Evolutionary conservation across 2,797 vertebrate species (phyloP), one percentile per base, ranked within the genome.

Genomic region (Macropus fuliginosus): DNA sequence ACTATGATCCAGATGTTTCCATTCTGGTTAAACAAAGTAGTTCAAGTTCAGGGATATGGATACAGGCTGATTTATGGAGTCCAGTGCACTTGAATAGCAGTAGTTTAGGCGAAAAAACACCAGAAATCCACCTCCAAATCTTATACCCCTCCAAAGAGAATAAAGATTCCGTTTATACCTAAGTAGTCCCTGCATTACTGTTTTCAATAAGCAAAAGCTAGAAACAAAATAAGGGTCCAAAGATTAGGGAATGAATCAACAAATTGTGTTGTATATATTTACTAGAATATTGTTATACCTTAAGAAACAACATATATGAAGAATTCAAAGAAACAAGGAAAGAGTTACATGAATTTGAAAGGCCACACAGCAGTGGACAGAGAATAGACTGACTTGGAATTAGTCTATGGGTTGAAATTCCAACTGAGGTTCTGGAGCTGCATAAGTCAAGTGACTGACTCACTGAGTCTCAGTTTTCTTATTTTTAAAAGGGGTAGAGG

Each of bases 1-100:
- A 57, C 91, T 95, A 96, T 24, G 54, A 54, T 55, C 27, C 55
- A 87, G 14, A 93, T 24, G 54, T 50, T 55, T 27, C 54, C 57
- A 16, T 94, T 34, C 90, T 90, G 54, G 34, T n/a, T 96, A 93
- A 95, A 55, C 66, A 95, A 97, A 96, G 94, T 92, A 96, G 55
- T 54, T 28, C 62, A 46, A 93, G 56, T 16, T 81, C 55, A 95
- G 94, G 95, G 59, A 97, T 91, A 87, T n/a, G 91, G 91, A 95
- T 46, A 94, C 81, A 97, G 62, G 54, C 12, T 40, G 66, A 54
- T 31, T 34, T 93, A 74, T 11, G 34, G 16, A 59, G 74, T 95
- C 92, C 93, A 29, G n/a, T 94, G 81, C 81, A 29, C 34, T 81
- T 93, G 16, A 1, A 66, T 66, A n/a, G 34, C 31, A 34, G n/a